phyloP scores from a whole-genome alignment of 2,888 invertebrate genomes.

The Tenthredo notha region DNA sequence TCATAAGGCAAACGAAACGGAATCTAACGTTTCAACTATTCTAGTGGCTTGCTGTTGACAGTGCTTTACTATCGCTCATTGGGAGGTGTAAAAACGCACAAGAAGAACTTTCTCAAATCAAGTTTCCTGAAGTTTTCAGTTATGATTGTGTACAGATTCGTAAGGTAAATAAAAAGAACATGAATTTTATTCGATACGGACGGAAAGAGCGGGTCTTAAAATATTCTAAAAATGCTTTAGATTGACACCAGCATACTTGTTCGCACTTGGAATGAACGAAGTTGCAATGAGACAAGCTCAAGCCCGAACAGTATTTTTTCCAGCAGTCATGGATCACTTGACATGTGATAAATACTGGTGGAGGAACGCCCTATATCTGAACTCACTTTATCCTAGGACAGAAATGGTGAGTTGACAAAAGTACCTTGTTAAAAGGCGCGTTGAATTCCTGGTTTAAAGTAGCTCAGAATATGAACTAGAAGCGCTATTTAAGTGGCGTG shows the following conservation, averaged over 20 bases:
- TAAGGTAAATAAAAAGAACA: slow-evolving; percentile 79
- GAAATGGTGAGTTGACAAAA: slow-evolving; percentile 80
- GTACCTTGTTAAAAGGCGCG: background rate
- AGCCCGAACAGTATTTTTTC: slow-evolving; percentile 78
- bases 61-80: slow-evolving; percentile 91
- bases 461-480: background rate
- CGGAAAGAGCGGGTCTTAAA: background rate
- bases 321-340: slow-evolving; percentile 81
- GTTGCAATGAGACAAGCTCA: slow-evolving; percentile 79
- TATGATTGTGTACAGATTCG: slow-evolving; percentile 83
- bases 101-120: slow-evolving; percentile 77
- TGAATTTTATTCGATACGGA: background rate
- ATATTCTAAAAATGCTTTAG: slow-evolving; percentile 73
- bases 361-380: slow-evolving; percentile 83
- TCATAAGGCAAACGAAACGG: background rate
- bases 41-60: slow-evolving; percentile 89
- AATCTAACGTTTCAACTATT: slow-evolving; percentile 61
- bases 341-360: slow-evolving; percentile 84
- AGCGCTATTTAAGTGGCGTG: background rate
- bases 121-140: slow-evolving; percentile 78
- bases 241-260: slow-evolving; percentile 83
- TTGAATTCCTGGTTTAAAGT: background rate
- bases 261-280: slow-evolving; percentile 80
- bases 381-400: slow-evolving; percentile 81
- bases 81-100: slow-evolving; percentile 82